These are phyloP conservation scores for Cantharis rustica DNA, from an alignment of 2,888 invertebrate species.

Conservation along the genomic window DNA sequence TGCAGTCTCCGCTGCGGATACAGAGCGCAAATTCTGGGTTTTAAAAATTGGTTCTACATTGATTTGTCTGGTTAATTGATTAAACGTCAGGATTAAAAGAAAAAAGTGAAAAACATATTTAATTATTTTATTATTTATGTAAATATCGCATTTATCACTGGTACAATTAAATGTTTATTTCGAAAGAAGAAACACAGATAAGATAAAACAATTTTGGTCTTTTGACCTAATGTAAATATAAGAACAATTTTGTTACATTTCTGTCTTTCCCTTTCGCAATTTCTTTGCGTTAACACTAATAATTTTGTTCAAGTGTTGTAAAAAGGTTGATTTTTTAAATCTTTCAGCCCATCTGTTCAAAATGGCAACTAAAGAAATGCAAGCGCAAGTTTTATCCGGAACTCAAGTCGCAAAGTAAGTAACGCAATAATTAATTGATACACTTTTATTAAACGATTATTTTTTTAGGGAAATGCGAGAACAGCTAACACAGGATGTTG, in stretches of 20 bases:
- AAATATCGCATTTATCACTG: not conserved
- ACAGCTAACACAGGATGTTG: conserved; percentile 70
- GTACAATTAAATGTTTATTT: not conserved
- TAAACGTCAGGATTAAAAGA: too few relatives aligned
- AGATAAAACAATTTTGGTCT: not conserved
- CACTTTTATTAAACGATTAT: not conserved
- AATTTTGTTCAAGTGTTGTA: not conserved
- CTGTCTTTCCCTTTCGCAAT: not conserved
- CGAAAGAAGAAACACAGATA: not conserved
- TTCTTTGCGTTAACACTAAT: not conserved
- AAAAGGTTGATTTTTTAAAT: not conserved
- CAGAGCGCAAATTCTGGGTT: too few relatives aligned
- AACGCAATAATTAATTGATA: not conserved
- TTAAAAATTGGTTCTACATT: too few relatives aligned
- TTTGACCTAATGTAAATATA: not conserved
- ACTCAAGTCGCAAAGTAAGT: conserved; percentile 71
- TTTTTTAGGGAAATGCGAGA: conserved; percentile 71
- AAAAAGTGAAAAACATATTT: not conserved
- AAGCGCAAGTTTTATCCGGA: conserved; percentile 66
- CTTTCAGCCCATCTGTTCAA: conserved; percentile 18
- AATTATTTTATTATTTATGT: not conserved
- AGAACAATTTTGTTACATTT: not conserved
- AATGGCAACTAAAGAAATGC: conserved; percentile 43
- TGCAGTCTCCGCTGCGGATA: too few relatives aligned
- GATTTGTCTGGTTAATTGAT: not conserved